Percentiles rank a stretch among this genome's conserved stretches.
Evolutionary conservation across 2,888 invertebrate genomes (phyloP).

Genomic region (Trichogramma evanescens): DNA sequence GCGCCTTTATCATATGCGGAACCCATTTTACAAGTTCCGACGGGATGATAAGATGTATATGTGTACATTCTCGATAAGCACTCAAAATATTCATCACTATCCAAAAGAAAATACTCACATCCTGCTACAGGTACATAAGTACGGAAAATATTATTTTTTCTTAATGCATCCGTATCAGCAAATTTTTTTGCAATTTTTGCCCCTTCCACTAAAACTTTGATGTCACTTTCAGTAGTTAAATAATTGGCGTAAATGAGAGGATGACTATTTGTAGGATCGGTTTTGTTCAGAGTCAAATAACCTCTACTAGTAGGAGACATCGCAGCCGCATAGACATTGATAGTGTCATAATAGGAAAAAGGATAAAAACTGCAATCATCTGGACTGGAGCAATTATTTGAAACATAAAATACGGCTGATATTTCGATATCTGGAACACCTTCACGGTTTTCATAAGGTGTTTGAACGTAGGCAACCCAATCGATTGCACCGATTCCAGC

Average conservation of each 20-base stretch:
- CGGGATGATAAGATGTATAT: conserved; percentile 13
- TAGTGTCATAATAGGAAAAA: conserved; percentile 56
- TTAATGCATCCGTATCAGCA: conserved; percentile 34
- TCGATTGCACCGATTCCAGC: conserved; percentile 49
- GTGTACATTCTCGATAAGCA: background rate
- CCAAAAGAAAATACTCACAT: background rate
- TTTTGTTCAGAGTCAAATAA: conserved; percentile 56
- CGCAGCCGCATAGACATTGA: conserved; percentile 57
- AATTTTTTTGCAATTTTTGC: conserved; percentile 54
- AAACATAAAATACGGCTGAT: conserved; percentile 51
- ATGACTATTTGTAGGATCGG: conserved; percentile 63
- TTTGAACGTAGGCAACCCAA: conserved; percentile 56
- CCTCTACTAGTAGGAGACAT: conserved; percentile 60
- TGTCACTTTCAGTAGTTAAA: conserved; percentile 57
- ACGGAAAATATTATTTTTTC: background rate
- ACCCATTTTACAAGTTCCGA: conserved; percentile 48
- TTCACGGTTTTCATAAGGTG: conserved; percentile 47
- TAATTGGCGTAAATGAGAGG: conserved; percentile 69
- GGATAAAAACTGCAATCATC: conserved; percentile 51
- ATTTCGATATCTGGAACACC: conserved; percentile 60
- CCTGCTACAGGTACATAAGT: background rate
- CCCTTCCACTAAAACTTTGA: conserved; percentile 57
- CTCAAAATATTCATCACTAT: conserved; percentile 3
- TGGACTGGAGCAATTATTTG: conserved; percentile 52
- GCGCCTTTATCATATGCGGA: conserved; percentile 36